Evolutionary conservation across 2,113 vertebrate species (phyloP).

Genomic region (Eubucco bourcierii): DNA sequence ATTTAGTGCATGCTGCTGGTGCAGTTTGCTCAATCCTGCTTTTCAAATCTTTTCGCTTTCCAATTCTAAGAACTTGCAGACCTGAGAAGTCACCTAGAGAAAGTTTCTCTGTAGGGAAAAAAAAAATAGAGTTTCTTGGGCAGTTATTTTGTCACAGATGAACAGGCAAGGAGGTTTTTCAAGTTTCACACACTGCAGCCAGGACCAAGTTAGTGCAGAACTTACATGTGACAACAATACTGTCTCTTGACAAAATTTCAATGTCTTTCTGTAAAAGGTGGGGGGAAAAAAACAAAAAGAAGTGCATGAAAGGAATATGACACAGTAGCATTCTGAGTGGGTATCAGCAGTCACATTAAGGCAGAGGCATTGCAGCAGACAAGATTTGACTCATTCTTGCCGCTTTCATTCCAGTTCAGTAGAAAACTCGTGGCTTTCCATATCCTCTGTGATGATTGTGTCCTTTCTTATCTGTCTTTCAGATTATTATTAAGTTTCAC

Average conservation of each 20-base stretch:
- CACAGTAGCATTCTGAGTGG: not conserved
- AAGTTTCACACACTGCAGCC: not conserved
- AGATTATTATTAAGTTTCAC: not conserved
- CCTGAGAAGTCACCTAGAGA: not conserved
- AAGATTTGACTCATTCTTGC: not conserved
- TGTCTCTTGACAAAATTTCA: not conserved
- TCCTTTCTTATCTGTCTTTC: conserved; percentile 6
- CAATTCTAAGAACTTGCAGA: not conserved
- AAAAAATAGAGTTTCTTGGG: not conserved
- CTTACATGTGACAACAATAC: not conserved
- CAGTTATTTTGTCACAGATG: not conserved
- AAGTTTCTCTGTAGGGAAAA: not conserved
- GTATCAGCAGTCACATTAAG: not conserved
- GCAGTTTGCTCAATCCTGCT: not conserved
- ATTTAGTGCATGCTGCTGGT: not conserved
- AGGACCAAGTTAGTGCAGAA: not conserved
- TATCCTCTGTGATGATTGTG: not conserved
- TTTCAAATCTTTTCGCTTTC: not conserved
- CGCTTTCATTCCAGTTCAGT: not conserved
- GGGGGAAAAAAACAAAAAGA: not conserved
- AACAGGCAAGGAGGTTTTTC: not conserved
- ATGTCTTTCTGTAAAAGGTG: not conserved
- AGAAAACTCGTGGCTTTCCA: not conserved
- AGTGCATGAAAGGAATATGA: not conserved
- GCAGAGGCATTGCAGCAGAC: not conserved